Evolutionary conservation across 2,113 vertebrate genomes (phyloP).

Genomic region (human): GRCh38 chr2:81278001-81278500

Average conservation of each 20-base stretch:
- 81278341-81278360: conserved; percentile 9
- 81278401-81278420: neutral
- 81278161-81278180: conserved; percentile 42
- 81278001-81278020: neutral
- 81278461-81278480: neutral
- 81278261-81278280: conserved; percentile 56
- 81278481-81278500: neutral
- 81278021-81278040: neutral
- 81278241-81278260: conserved; percentile 43
- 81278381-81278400: conserved; percentile 56
- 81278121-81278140: conserved; percentile 38
- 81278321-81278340: conserved; percentile 37
- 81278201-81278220: conserved; percentile 35
- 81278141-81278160: neutral
- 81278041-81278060: neutral
- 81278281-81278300: conserved; percentile 46
- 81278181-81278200: conserved; percentile 52
- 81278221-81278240: conserved; percentile 63
- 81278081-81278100: neutral
- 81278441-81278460: neutral
- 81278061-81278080: neutral
- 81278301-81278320: conserved; percentile 29
- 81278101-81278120: conserved; percentile 8
- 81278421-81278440: neutral
- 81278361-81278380: conserved; percentile 34